Evolutionary conservation across 2,888 invertebrate genomes (phyloP), one percentile per base, ranked within the genome.

Genomic region (Thalpophila matura): DNA sequence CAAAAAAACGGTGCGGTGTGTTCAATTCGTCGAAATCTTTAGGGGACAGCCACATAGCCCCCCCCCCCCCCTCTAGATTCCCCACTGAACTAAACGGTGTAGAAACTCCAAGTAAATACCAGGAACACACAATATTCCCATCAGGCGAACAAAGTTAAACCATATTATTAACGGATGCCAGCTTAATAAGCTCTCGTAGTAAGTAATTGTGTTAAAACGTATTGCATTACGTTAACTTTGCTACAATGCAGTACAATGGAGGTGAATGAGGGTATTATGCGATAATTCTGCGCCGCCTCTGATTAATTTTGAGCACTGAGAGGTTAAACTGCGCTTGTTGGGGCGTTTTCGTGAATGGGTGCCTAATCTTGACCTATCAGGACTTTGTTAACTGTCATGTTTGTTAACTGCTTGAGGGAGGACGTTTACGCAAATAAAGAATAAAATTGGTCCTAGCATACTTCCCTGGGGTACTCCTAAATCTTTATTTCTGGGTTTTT

Each of bases 121-220:
- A 50, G 40, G 54, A 51, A 50, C 62, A 55, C 29, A 73, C 56
- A 68, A 68, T 74, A 74, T 74, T 50, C 46, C 56, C 47, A 55
- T 38, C 51, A 55, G 46, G 60, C 40, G 65, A 68, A 72, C 76
- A 72, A 73, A 59, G 58, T 75, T 58, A 51, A 58, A 67, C 35
- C 55, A 40, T 66, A 68, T 71, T 68, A 74, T 70, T 63, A 76
- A 58, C 68, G 74, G 79, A 72, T 77, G 72, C 68, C 55, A 29
- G 67, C 65, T 69, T 73, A 79, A 76, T 72, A 81, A 78, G 75
- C 79, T 69, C 65, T 72, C 70, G 49, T 55, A 59, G 67, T 63
- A 68, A 63, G 49, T 83, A 80, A 83, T 82, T 81, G 71, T 63
- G 79, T 83, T 80, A 80, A 77, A 81, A 74, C 67, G 73, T 77